These are phyloP conservation scores for Ahaetulla prasina DNA, from an alignment of 2,113 vertebrate genomes.

Conservation along the genomic window DNA sequence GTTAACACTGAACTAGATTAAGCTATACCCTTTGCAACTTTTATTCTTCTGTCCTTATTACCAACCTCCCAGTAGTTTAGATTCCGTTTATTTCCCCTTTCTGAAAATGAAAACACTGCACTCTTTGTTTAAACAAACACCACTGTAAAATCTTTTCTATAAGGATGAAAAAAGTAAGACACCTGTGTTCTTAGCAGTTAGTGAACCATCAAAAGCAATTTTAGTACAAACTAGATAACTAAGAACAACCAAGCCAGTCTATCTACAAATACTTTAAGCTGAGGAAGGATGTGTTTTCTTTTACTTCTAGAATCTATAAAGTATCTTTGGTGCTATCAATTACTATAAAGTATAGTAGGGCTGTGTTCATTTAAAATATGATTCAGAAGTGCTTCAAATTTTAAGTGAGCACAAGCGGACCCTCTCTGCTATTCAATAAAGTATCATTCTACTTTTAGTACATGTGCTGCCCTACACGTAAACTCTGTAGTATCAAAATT, in stretches of 20 bases:
- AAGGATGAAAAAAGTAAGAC: background rate
- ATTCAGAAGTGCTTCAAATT: background rate
- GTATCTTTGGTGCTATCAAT: background rate
- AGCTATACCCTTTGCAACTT: background rate
- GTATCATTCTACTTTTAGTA: background rate
- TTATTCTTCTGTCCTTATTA: background rate
- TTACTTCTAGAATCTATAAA: background rate
- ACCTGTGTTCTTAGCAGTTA: background rate
- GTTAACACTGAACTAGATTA: background rate
- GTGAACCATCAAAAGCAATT: background rate
- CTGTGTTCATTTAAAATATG: background rate
- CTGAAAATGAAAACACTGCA: background rate
- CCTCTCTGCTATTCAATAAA: background rate
- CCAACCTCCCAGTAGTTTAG: background rate
- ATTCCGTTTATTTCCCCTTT: background rate
- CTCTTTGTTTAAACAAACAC: background rate
- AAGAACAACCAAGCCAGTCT: background rate
- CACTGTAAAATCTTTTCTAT: background rate
- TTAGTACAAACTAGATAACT: background rate
- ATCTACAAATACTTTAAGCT: background rate
- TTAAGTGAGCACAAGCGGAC: background rate
- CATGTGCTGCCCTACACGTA: background rate
- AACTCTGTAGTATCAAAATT: background rate
- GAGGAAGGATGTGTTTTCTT: background rate
- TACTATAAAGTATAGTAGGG: background rate